Percentiles rank a stretch among this genome's conserved stretches.
Evolutionary conservation across 2,113 vertebrate genomes (phyloP).

Genomic region (Manacus vitellinus): DNA sequence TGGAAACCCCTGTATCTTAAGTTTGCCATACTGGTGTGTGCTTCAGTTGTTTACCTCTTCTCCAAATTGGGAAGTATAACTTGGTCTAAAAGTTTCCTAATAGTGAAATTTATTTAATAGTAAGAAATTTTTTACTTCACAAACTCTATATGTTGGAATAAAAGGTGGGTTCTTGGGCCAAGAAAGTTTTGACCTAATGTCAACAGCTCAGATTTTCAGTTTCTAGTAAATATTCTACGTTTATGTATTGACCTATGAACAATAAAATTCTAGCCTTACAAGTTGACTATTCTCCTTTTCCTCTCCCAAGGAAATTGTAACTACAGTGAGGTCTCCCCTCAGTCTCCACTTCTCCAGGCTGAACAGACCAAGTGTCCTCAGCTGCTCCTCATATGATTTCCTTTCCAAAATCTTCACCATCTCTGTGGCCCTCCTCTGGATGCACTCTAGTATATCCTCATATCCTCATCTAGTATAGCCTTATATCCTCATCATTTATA

Average conservation of each 20-base stretch:
- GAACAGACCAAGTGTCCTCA: background rate
- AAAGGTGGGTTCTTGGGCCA: background rate
- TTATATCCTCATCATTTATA: background rate
- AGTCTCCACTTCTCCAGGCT: background rate
- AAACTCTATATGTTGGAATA: background rate
- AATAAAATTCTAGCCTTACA: conserved; percentile 64
- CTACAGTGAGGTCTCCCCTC: background rate
- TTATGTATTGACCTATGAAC: conserved; percentile 31
- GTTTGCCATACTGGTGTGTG: background rate
- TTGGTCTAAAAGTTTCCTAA: background rate
- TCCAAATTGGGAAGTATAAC: background rate
- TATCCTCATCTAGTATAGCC: no score
- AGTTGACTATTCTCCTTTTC: background rate
- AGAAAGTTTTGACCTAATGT: background rate
- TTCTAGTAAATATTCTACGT: background rate
- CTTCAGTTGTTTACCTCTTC: background rate
- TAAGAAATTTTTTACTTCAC: background rate
- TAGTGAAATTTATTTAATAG: background rate
- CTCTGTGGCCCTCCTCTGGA: background rate
- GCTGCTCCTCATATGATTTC: background rate
- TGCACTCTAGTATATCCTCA: no score
- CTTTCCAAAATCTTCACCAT: background rate
- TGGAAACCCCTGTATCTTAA: background rate
- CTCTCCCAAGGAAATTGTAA: background rate
- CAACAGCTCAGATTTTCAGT: background rate